Percentiles rank a stretch among this genome's conserved stretches.
These are phyloP conservation scores for Melopsittacus undulatus DNA, from an alignment of 2,797 vertebrate genomes.

Conservation along the genomic window DNA sequence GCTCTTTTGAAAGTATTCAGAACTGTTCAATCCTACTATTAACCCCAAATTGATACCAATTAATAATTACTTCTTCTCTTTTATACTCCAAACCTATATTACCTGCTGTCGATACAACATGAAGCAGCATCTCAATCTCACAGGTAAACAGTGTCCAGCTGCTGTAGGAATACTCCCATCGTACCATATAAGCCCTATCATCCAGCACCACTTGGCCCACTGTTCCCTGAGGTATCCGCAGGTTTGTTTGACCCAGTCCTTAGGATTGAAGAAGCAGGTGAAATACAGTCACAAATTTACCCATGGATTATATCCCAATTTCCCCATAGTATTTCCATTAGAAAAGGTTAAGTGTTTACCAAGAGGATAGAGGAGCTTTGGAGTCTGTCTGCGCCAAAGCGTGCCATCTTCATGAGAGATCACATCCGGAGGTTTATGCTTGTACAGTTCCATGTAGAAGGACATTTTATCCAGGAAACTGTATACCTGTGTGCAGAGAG, in stretches of 20 bases:
- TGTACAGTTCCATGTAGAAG: conserved; percentile 94
- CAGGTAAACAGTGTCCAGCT: conserved; percentile 98
- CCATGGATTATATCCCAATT: not conserved
- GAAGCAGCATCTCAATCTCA: conserved; percentile 98
- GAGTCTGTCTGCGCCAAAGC: conserved; percentile 88
- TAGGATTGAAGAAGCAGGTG: not conserved
- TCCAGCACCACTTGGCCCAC: conserved; percentile 90
- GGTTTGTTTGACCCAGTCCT: conserved; percentile 93
- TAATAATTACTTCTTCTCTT: not conserved
- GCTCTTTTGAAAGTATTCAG: not conserved
- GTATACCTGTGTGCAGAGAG: conserved; percentile 84
- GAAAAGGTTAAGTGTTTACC: conserved; percentile 75
- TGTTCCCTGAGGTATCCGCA: conserved; percentile 93
- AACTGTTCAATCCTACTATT: not conserved
- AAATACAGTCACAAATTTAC: not conserved
- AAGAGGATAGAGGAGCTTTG: conserved; percentile 94
- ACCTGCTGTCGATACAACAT: conserved; percentile 98
- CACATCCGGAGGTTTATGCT: conserved; percentile 91
- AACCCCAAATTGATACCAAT: not conserved
- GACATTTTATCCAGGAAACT: conserved; percentile 98
- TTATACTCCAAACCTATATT: not conserved
- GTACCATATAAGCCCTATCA: conserved; percentile 88
- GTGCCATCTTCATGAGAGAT: conserved; percentile 93
- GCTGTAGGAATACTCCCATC: conserved; percentile 96
- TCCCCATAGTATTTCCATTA: not conserved